Evolutionary conservation across 2,113 vertebrate species (phyloP).

Genomic region (Hippocampus mohnikei): DNA sequence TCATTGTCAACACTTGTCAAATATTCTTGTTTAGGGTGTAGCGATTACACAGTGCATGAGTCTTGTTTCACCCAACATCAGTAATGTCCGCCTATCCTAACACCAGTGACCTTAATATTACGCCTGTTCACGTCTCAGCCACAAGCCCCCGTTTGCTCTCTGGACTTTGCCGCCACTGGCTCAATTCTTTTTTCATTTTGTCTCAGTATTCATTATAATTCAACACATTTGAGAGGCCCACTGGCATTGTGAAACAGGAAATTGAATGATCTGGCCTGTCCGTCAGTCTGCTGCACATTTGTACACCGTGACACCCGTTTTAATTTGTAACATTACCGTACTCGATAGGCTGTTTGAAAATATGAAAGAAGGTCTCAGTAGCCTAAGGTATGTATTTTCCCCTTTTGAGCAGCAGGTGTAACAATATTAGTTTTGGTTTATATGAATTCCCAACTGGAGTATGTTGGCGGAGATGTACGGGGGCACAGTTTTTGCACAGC

Average conservation of each 20-base stretch:
- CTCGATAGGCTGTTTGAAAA: slow-evolving; percentile 22
- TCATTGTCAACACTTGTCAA: too few species aligned
- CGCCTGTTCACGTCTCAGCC: neutral
- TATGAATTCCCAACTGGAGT: slow-evolving; percentile 47
- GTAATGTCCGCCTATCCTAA: neutral
- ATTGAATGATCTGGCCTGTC: slow-evolving; percentile 19
- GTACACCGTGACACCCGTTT: neutral
- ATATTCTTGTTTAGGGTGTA: too few species aligned
- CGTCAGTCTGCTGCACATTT: slow-evolving; percentile 11
- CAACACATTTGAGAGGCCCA: slow-evolving; percentile 6
- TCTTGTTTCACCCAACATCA: neutral
- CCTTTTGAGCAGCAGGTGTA: slow-evolving; percentile 58
- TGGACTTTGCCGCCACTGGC: neutral
- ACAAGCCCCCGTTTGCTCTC: neutral
- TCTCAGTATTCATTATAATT: neutral
- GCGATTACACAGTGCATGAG: neutral
- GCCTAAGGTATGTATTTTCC: slow-evolving; percentile 34
- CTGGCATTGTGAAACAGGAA: slow-evolving; percentile 8
- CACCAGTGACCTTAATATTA: neutral
- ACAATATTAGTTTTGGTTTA: slow-evolving; percentile 72
- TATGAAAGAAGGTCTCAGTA: slow-evolving; percentile 27
- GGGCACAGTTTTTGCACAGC: slow-evolving; percentile 15
- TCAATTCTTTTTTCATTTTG: neutral
- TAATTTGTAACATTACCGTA: slow-evolving; percentile 26
- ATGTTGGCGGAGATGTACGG: slow-evolving; percentile 16